Percentiles rank a stretch among this genome's conserved stretches.
phyloP scores from a whole-genome alignment of 2,797 vertebrate genomes.

The Iguana delicatissima region DNA sequence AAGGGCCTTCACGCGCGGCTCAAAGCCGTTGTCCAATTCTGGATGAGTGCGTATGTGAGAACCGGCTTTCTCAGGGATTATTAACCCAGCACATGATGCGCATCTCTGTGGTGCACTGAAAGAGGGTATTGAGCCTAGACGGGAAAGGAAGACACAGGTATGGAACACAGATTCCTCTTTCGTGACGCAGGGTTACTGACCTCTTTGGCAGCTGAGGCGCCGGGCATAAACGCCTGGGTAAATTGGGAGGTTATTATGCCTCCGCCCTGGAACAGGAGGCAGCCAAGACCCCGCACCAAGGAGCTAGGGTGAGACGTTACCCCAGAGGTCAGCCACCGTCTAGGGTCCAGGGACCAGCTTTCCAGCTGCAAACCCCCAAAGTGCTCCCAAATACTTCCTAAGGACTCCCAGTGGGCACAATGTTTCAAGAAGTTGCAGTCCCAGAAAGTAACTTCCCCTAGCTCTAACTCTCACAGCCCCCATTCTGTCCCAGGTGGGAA shows the following conservation, averaged over 20 bases:
- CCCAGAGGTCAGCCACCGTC: too few species aligned
- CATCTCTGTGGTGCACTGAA: not conserved
- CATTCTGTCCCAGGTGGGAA: too few species aligned
- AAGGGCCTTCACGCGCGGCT: conserved; percentile 34
- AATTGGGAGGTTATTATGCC: fast-evolving
- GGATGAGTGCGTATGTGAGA: not conserved
- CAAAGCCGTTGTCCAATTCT: conserved; percentile 33
- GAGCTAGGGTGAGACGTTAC: too few species aligned
- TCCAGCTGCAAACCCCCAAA: too few species aligned
- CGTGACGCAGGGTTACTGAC: fast-evolving
- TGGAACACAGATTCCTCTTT: not conserved
- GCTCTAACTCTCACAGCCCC: too few species aligned
- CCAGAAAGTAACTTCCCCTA: too few species aligned
- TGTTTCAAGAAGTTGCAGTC: too few species aligned
- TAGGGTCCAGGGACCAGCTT: too few species aligned
- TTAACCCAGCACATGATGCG: not conserved
- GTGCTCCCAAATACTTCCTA: too few species aligned
- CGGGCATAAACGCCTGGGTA: fast-evolving
- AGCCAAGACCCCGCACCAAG: too few species aligned
- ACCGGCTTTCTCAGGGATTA: not conserved
- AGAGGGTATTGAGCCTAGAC: not conserved
- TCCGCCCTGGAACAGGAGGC: fast-evolving
- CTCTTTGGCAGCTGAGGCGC: not conserved
- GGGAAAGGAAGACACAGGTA: fast-evolving
- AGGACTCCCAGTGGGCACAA: too few species aligned